Percentiles rank a stretch among this genome's conserved stretches.
Conservation (phyloP, 2,113 vertebrate genomes). For the Marcusenius ussheri region DNA sequence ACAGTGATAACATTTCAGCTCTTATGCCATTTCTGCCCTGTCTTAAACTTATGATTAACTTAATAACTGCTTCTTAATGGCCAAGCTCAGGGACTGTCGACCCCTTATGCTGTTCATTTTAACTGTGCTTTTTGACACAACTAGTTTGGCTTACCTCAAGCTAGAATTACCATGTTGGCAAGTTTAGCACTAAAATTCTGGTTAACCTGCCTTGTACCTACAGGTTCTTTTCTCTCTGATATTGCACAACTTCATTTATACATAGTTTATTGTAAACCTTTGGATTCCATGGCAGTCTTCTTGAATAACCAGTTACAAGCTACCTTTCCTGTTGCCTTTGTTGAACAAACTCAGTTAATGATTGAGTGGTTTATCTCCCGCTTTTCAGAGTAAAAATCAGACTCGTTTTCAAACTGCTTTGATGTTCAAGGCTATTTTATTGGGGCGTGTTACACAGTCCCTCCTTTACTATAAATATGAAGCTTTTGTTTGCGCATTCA, state of each 20-base stretch:
- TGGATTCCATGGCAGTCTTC: background rate
- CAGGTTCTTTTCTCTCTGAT: background rate
- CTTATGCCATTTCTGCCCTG: background rate
- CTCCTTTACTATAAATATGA: background rate
- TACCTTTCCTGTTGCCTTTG: background rate
- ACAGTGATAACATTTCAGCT: background rate
- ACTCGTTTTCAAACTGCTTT: background rate
- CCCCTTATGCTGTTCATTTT: background rate
- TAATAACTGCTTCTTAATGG: background rate
- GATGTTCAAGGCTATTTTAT: conserved; percentile 11
- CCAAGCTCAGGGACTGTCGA: background rate
- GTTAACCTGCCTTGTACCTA: background rate
- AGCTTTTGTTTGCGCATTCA: background rate
- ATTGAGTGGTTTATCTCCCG: background rate
- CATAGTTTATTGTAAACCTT: background rate
- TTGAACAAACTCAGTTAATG: background rate
- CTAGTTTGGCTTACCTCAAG: background rate
- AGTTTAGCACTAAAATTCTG: background rate
- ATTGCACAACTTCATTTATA: background rate
- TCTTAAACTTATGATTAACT: background rate
- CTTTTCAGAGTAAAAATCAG: background rate
- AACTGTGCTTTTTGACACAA: background rate
- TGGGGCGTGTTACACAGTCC: background rate
- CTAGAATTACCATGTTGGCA: background rate
- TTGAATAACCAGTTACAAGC: conserved; percentile 1